A percentile compares a stretch with the other conserved stretches of the same genome.
Evolutionary conservation across 2,797 vertebrate species (phyloP).

Genomic region (Mastacembelus armatus): DNA sequence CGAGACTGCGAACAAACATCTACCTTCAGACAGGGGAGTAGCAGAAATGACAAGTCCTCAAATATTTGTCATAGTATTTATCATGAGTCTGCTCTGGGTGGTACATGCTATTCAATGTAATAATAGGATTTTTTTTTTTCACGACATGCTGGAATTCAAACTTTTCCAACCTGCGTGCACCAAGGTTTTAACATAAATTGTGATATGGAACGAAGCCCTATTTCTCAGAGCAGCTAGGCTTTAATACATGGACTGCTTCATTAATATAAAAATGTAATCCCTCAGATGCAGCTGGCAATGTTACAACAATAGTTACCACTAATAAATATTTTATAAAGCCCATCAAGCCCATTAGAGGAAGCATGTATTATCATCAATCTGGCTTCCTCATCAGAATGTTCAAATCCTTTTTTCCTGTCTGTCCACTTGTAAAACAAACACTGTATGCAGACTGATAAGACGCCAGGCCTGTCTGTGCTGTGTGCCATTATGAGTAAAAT

Average conservation of each 20-base stretch:
- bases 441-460: conserved; percentile 63
- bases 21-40: conserved; percentile 35
- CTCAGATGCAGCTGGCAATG: conserved; percentile 44
- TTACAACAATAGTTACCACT: conserved; percentile 58
- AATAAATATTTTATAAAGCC: conserved; percentile 77
- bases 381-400: conserved; percentile 72
- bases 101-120: neutral
- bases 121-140: neutral
- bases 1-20: conserved; percentile 14
- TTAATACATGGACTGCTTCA: conserved; percentile 46
- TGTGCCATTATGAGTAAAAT: conserved; percentile 76
- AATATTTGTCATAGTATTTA: conserved; percentile 12
- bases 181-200: conserved; percentile 24
- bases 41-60: conserved; percentile 20
- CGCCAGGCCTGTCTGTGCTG: conserved; percentile 43
- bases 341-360: conserved; percentile 62
- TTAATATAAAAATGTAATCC: conserved; percentile 61
- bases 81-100: neutral
- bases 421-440: conserved; percentile 80
- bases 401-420: conserved; percentile 71
- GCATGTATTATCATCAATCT: conserved; percentile 63
- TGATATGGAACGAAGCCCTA: neutral
- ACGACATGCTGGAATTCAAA: conserved; percentile 7
- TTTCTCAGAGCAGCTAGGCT: conserved; percentile 31
- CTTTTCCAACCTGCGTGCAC: neutral